Base-by-base conservation (phyloP, 2,113 vertebrate species). In the Anhinga rufa region DNA sequence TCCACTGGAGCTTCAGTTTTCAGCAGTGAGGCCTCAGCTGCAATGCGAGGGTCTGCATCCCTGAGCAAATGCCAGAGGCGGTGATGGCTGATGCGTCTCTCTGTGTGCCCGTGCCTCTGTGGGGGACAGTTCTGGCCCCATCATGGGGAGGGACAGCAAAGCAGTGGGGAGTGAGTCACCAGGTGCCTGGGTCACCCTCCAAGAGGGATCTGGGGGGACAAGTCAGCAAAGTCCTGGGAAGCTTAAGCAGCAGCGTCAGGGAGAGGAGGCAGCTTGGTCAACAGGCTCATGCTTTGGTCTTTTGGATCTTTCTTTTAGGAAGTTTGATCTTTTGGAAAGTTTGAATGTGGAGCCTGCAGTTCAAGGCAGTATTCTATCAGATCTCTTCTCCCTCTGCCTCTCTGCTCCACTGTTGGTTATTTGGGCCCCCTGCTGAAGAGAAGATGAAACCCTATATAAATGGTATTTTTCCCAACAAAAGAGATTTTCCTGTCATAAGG, bases 81-180 rank as follows among this genome's bases (percentile, higher is more conserved):
- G 24, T 16, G 31, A 54, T 81, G 80, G 46, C 25, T 1, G 7
- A 42, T 14, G 7, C n/a, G n/a, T 2, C 4, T 10, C 8, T 83
- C 17, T 31, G 29, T 12, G 26, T 55, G n/a, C 10, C 1, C 0
- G 49, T 42, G 38, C 26, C 8, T 60, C 69, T 76, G 17, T 52
- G 17, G 11, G 52, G 42, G 17, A 34, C 48, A 79, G 31, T 7
- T 83, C 46, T 79, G n/a, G 14, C 17, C 52, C n/a, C 6, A 10
- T 8, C 9, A 1, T 0, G 1, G 28, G 11, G 31, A 52, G 10
- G n/a, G n/a, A 70, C 34, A 22, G 69, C 1, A 3, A 3, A 4
- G 11, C 5, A 7, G 10, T 18, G 5, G 46, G 6, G 6, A 79
- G 51, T 4, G 1, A 0, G 16, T 55, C 69, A 49, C 21, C 31